Base-by-base conservation (phyloP, 2,888 invertebrate genomes). In the Leptura quadrifasciata region DNA sequence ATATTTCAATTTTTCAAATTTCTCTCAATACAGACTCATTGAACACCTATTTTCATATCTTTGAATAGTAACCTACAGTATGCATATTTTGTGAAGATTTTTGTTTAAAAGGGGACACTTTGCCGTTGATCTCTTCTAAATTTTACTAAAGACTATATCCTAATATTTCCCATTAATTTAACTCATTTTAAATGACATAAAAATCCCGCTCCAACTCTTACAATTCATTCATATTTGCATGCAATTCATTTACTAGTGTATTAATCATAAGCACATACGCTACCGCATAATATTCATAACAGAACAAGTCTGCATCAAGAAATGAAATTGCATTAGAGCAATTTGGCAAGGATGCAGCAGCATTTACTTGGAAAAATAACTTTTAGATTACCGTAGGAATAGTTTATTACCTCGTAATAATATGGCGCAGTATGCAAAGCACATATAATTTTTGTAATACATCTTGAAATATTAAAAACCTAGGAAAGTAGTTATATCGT, bases 341-440 rank as follows among this genome's bases (percentile, higher is more conserved):
- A 63, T 63, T 63, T 63, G 61, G 61, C 61, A 63, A 63, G 35
- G 35, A 63, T 63, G 35, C 61, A 63, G 61, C 61, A 35, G 35
- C 35, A 35, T 63, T 35, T 63, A 35, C 61, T 63, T 63, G 61
- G 61, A 27, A 27, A 63, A 63, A 35, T 63, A 63, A 63, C 61
- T 63, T 63, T 18, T 35, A 35, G 24, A 63, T 63, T 60, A 21
- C 31, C 61, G 18, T 58, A 17, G 20, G 24, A 35, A 63, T 35
- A 63, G 61, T 63, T 63, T 63, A 63, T 35, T 63, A 63, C n/a
- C 12, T 35, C 20, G 58, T 27, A 31, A 24, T 17, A 63, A 63
- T 35, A 63, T 24, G 61, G 35, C 31, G 9, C 35, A 31, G 61
- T 35, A 15, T 63, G 10, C 31, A 17, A 18, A 18, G 35, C 61